Base-by-base conservation (phyloP, 2,888 invertebrate genomes). In the Scrobipalpa costella region DNA sequence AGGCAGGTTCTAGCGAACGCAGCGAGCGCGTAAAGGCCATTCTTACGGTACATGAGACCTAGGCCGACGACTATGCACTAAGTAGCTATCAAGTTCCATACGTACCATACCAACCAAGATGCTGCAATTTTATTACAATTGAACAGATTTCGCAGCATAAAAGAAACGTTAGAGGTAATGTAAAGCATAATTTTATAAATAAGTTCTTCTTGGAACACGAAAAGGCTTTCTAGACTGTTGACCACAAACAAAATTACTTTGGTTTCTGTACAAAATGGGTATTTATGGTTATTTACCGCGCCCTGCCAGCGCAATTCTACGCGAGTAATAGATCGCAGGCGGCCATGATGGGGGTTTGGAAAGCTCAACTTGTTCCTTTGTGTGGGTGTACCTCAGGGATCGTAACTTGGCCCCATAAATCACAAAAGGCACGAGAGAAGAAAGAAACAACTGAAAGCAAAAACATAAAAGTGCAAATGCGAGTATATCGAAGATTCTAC, bases 31-130 rank as follows among this genome's bases (percentile, higher is more conserved):
- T 76, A 75, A 74, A 80, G 80, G 76, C 79, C 80, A 79, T 76
- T 71, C 73, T 82, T 82, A 84, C 84, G 84, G 86, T 85, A 86
- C 81, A 78, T 73, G 68, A 76, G 75, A 76, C 79, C 75, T 81
- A 77, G 73, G 73, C 68, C 67, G 64, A 65, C 69, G 64, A 69
- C 71, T 73, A 69, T 72, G 67, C 64, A 65, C 66, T 38, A 49
- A 13, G 27, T 34, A 49, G 34, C 49, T 44, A 11, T 49, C 58
- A 34, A 58, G 21, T 58, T 58, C 7, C 58, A 44, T 21, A 57
- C 36, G 21, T 27, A 27, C 27, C 27, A 27, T 27, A 27, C 27
- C 27, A 27, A 27, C 27, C 27, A 50, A 17, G 9, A 50, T 17
- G 1, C 19, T 11, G 21, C 9, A 50, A 50, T 49, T 9, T 49